phyloP scores from a whole-genome alignment of 2,888 invertebrate genomes.

The Cerastis rubricosa region DNA sequence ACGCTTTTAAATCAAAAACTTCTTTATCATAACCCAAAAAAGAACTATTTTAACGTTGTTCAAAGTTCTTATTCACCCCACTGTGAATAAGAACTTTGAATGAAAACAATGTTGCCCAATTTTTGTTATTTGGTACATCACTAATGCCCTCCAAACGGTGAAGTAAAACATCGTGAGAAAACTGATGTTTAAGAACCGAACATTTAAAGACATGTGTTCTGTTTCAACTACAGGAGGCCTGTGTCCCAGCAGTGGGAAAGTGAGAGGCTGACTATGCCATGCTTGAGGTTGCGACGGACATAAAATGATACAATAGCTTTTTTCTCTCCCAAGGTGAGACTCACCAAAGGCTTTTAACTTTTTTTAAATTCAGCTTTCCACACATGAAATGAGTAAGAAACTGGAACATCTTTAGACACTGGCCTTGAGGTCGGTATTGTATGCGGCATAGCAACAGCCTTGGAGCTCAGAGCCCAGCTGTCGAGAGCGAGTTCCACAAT shows the following conservation, averaged over 20 bases:
- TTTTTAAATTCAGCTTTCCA: slow-evolving; percentile 25
- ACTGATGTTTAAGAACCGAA: neutral
- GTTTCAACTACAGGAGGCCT: neutral
- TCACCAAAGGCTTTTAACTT: slow-evolving; percentile 16
- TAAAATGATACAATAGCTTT: neutral
- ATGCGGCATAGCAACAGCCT: slow-evolving; percentile 51
- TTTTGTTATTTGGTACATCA: neutral
- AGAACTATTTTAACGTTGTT: neutral
- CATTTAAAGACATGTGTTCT: no score
- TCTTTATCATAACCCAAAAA: neutral
- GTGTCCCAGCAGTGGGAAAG: neutral
- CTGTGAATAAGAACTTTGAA: no score
- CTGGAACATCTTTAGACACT: slow-evolving; percentile 55
- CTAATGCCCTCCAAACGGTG: neutral
- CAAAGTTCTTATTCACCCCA: neutral
- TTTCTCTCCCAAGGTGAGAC: neutral
- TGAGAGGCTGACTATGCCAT: neutral
- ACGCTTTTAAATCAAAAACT: neutral
- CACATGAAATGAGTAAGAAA: slow-evolving; percentile 37
- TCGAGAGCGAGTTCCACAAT: slow-evolving; percentile 5
- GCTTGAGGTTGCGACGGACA: neutral
- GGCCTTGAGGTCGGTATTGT: slow-evolving; percentile 54
- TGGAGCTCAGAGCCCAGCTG: slow-evolving; percentile 54
- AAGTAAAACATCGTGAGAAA: neutral
- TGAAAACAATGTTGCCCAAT: no score